These are phyloP conservation scores for Pocota personata DNA, from an alignment of 2,888 invertebrate species.

Conservation along the genomic window DNA sequence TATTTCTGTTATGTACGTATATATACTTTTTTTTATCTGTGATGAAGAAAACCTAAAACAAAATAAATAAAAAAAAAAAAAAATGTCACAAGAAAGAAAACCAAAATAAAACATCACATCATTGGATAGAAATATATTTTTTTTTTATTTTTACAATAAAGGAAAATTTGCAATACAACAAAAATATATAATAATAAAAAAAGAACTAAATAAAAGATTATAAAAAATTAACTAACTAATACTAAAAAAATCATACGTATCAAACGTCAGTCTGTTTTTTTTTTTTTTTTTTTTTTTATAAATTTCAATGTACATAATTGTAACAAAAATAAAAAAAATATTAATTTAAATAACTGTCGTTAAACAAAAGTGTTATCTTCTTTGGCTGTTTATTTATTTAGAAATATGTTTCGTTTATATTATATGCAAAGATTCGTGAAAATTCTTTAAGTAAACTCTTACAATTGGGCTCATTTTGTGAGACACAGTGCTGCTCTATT, in stretches of 20 bases:
- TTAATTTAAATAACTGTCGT: constrained; percentile 3
- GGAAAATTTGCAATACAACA: constrained; percentile 40
- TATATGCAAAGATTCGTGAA: constrained; percentile 53
- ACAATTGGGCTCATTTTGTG: constrained; percentile 37
- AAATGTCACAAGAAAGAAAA: background rate
- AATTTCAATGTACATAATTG: constrained; percentile 33
- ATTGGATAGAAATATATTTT: constrained; percentile 43
- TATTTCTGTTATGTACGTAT: constrained; percentile 59
- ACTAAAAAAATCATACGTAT: constrained; percentile 60
- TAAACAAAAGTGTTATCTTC: constrained; percentile 43
- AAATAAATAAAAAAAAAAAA: constrained; percentile 1
- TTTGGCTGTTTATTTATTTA: constrained; percentile 60
- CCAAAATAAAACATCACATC: constrained; percentile 54
- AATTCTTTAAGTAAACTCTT: constrained; percentile 43
- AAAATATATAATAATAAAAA: constrained; percentile 44
- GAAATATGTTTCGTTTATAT: constrained; percentile 41
- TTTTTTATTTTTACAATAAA: constrained; percentile 43
- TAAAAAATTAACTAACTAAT: constrained; percentile 67
- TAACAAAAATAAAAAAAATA: constrained; percentile 37
- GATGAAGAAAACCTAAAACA: constrained; percentile 19
- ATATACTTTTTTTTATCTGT: constrained; percentile 18
- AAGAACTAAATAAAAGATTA: no score
- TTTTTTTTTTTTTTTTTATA: constrained; percentile 7
- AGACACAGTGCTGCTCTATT: constrained; percentile 26
- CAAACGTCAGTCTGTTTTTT: constrained; percentile 61